Evolutionary conservation across 2,113 vertebrate genomes (phyloP).

Genomic region (Solea solea): DNA sequence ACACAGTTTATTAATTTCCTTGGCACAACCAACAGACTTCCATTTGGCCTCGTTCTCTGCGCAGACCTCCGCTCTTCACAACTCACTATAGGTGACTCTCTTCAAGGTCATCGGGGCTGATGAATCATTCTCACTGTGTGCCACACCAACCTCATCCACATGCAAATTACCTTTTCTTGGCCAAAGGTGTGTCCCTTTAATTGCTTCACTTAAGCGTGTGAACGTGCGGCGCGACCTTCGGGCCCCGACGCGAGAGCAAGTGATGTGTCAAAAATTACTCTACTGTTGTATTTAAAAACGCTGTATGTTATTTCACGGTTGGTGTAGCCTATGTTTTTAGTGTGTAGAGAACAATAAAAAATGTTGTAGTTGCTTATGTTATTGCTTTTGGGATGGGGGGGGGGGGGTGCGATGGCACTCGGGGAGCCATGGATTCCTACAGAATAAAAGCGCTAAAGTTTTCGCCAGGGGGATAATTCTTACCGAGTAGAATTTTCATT

Average conservation of each 20-base stretch:
- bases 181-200: conserved; percentile 47
- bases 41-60: conserved; percentile 8
- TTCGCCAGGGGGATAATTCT: neutral
- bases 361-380: neutral
- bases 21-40: conserved; percentile 8
- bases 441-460: neutral
- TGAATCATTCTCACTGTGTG: conserved; percentile 53
- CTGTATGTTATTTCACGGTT: too few species aligned
- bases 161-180: conserved; percentile 68
- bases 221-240: neutral
- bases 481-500: neutral
- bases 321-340: too few species aligned
- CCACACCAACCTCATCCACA: conserved; percentile 70
- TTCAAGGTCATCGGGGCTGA: conserved; percentile 69
- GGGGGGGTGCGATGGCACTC: neutral
- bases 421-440: neutral
- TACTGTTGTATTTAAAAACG: neutral
- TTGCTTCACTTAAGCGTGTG: conserved; percentile 16
- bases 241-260: neutral
- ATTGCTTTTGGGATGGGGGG: neutral
- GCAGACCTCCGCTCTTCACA: conserved; percentile 20
- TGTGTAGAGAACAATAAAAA: too few species aligned
- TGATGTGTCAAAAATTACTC: neutral
- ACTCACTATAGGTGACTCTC: conserved; percentile 48
- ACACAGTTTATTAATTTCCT: neutral